Evolutionary conservation across 23 tunicate species (phyloP), one percentile per base, ranked within the genome.

Genomic region (Trididemnum miniatum): DNA sequence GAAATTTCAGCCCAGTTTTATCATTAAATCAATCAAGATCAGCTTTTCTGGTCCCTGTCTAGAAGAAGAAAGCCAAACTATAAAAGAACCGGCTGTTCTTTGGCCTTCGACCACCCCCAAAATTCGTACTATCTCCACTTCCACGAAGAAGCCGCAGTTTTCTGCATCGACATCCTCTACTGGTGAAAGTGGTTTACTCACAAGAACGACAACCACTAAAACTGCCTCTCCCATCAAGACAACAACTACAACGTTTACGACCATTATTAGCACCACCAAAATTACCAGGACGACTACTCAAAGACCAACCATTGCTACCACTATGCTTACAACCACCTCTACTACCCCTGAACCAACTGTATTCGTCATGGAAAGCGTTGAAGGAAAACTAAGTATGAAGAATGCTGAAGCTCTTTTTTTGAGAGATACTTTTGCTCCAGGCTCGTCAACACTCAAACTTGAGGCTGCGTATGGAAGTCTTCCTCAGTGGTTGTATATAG

Each of bases 41-140:
- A n/a, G 38, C 2, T 34, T 85, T 27, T 76, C 77, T 35, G 97
- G 97, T 1, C 97, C 90, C 9, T 91, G 97, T 59, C 71, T 31
- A 9, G 65, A 49, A 0, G 35, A 49, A 23, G 71, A 80, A 80
- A 80, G 22, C 71, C 34, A 26, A 15, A 1, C 71, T 1, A 57
- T 62, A 12, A 26, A 31, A 31, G 75, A 31, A 3, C 29, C 75
- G 4, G 39, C 37, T 2, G 5, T 63, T 63, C 38, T 7, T 35
- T 31, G 37, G 4, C 75, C 75, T 15, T 30, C 37, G 7, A 69
- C 37, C n/a, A 62, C 67, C 26, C 5, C 67, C 5, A 49, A 12
- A 49, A 12, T 25, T 25, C 5, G 5, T 26, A 25, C 67, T 12
- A 62, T 26, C 5, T 62, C 67, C 29, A 62, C 67, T 4, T 49